phyloP scores from a whole-genome alignment of 2,888 invertebrate species.

The Dilophus febrilis region DNA sequence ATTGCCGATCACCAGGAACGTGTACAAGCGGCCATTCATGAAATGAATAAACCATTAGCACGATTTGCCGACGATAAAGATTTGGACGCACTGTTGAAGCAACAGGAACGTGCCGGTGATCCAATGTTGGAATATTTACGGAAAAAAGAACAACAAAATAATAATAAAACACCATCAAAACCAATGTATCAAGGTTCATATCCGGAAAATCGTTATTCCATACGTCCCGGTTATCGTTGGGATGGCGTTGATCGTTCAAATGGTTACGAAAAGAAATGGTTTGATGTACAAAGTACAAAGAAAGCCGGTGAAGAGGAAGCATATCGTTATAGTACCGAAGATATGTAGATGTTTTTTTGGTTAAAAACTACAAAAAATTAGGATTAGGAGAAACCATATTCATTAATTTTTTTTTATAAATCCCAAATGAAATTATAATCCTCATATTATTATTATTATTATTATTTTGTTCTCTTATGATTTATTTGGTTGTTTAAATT shows the following conservation, averaged over 20 bases:
- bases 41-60: slow-evolving; percentile 81
- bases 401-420: too few species aligned
- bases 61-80: slow-evolving; percentile 78
- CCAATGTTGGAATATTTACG: slow-evolving; percentile 84
- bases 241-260: slow-evolving; percentile 96
- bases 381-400: too few species aligned
- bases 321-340: slow-evolving; percentile 88
- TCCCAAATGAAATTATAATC: too few species aligned
- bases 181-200: slow-evolving; percentile 69
- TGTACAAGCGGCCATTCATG: slow-evolving; percentile 58
- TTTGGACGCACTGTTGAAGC: slow-evolving; percentile 58
- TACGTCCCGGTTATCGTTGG: slow-evolving; percentile 91
- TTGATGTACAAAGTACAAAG: slow-evolving; percentile 54
- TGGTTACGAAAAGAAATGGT: slow-evolving; percentile 85
- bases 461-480: too few species aligned
- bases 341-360: slow-evolving; percentile 47
- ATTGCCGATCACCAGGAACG: slow-evolving; percentile 51
- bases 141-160: slow-evolving; percentile 32
- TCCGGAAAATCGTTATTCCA: slow-evolving; percentile 82
- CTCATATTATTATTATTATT: too few species aligned
- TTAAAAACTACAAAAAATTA: too few species aligned
- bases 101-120: slow-evolving; percentile 69
- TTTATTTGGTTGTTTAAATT: too few species aligned
- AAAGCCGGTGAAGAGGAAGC: slow-evolving; percentile 68
- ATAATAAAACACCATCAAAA: slow-evolving; percentile 22